A percentile compares a stretch with the other conserved stretches of the same genome.
Conservation (phyloP, 2,888 invertebrate genomes). For the Scaptomyza polygonia region DNA sequence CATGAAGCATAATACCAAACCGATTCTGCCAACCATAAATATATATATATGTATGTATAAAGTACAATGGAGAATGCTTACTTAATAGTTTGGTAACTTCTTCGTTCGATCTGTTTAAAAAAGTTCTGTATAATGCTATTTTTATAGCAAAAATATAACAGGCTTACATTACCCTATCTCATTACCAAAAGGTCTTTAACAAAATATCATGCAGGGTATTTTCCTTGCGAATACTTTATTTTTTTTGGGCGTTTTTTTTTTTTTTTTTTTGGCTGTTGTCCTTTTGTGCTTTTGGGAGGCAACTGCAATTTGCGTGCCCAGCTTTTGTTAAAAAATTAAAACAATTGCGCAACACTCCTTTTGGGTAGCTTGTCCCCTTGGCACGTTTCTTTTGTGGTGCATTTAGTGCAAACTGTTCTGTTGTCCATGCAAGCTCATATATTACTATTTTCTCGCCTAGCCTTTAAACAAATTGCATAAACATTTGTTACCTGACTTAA, state of each 20-base stretch:
- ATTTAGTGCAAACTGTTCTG: constrained; percentile 42
- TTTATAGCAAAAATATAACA: too few species aligned
- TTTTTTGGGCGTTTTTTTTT: neutral
- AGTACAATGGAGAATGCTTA: too few species aligned
- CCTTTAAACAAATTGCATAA: constrained; percentile 69
- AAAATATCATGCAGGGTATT: neutral
- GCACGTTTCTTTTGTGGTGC: constrained; percentile 33
- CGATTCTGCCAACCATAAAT: too few species aligned
- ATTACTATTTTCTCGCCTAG: too few species aligned
- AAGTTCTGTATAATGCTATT: too few species aligned
- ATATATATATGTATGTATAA: too few species aligned
- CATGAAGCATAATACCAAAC: too few species aligned
- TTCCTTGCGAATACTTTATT: neutral
- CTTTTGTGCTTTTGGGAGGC: constrained; percentile 43
- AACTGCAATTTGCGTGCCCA: constrained; percentile 54
- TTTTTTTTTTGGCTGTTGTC: constrained; percentile 17
- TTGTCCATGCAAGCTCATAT: constrained; percentile 22
- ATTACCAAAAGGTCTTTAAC: too few species aligned
- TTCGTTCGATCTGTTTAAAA: too few species aligned
- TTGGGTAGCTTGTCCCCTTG: neutral
- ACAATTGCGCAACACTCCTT: constrained; percentile 32
- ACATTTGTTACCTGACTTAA: constrained; percentile 68
- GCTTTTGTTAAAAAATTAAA: constrained; percentile 46
- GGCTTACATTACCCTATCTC: too few species aligned
- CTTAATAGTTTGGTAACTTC: too few species aligned